Percentiles rank a stretch among this genome's conserved stretches.
Conservation (phyloP, 2,113 vertebrate genomes). For the Delphinapterus leucas region DNA sequence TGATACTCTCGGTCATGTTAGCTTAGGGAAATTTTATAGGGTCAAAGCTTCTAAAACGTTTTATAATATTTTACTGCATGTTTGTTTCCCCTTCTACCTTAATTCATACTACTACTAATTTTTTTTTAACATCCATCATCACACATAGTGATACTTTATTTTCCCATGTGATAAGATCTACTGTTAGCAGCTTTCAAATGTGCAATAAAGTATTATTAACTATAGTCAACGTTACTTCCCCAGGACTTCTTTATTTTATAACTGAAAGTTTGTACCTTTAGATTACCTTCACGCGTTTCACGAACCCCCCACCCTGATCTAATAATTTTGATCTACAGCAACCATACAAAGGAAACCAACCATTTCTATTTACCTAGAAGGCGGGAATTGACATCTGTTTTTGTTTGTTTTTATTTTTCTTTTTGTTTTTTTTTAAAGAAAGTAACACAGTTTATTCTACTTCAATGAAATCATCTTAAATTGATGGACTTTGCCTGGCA, state of each 20-base stretch:
- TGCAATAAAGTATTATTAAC: not conserved
- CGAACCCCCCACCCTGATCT: too few relatives aligned
- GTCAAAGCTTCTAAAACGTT: not conserved
- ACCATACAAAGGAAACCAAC: not conserved
- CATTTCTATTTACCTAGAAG: not conserved
- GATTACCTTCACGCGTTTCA: not conserved
- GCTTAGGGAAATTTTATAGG: not conserved
- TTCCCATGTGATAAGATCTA: not conserved
- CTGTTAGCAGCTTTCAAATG: not conserved
- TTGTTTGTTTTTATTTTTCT: not conserved
- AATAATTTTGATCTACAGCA: not conserved
- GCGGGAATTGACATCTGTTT: not conserved
- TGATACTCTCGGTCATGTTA: not conserved
- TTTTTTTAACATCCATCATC: not conserved
- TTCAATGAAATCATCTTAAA: slow-evolving; percentile 23
- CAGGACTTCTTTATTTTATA: not conserved
- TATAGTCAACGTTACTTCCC: not conserved
- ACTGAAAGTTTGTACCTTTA: not conserved
- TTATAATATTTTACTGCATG: not conserved
- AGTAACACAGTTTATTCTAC: not conserved
- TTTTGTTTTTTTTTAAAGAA: not conserved
- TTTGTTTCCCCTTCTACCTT: not conserved
- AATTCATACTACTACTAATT: not conserved
- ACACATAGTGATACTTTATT: not conserved
- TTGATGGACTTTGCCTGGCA: not conserved